Base-by-base conservation (phyloP, 1,140 invertebrate genomes). In the Drosophila ercepeae region DNA sequence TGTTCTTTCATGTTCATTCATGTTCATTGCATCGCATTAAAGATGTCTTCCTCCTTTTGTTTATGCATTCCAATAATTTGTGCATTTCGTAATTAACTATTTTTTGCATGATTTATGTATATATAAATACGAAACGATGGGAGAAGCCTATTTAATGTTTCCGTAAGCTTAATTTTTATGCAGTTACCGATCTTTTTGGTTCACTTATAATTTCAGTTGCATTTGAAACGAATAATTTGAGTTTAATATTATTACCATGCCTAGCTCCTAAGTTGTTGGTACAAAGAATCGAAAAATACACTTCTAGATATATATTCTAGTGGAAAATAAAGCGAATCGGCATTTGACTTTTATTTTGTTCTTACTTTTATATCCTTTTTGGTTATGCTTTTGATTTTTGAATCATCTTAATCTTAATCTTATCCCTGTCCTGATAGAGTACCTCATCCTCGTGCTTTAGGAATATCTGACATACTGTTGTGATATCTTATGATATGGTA, bases 11-110 rank as follows among this genome's bases (percentile, higher is more conserved):
- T 42, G 36, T 48, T 63, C 51, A 61, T 27, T 6, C 3, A 13
- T 36, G 34, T 46, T 61, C 45, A 60, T 59, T 58, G 53, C 53
- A 59, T 70, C 14, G 21, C 51, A 50, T 61, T 39, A 27, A 42
- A 61, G 75, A 61, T 77, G 82, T 88, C 82, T 88, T 88, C 82
- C 82, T 75, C 55, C 63, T 82, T 86, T 88, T 78, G 73, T 82
- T 86, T 64, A 86, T 82, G 82, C 82, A 86, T 86, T 86, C 82
- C 82, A 86, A 78, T 75, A 58, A 32, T 68, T 72, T 81, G 68
- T 81, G 78, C 78, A 81, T 81, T 81, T 81, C 60, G 79, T 69
- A 79, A 60, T 73, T 84, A 23, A n/a, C n/a, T 69, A 58, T 67
- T 73, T 49, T 64, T 57, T 45, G 72, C 53, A 65, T 57, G 34